Evolutionary conservation across 2,888 invertebrate species (phyloP).

Genomic region (Phoronis australis): DNA sequence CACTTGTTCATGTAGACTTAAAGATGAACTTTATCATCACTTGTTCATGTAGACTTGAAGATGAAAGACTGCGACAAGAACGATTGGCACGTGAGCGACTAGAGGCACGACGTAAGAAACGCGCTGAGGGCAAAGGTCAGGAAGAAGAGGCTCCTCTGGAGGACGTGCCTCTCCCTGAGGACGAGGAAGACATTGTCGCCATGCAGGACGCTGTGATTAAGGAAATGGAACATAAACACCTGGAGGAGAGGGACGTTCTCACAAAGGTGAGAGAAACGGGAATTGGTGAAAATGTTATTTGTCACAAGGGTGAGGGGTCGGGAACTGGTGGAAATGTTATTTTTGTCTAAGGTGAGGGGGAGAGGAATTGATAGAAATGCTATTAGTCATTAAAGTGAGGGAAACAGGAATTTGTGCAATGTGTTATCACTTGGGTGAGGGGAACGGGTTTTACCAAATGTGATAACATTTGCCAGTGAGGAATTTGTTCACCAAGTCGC

Average conservation of each 20-base stretch:
- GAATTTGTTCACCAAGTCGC: no score
- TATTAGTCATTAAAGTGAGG: neutral
- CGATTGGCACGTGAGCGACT: conserved; percentile 34
- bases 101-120: conserved; percentile 16
- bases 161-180: conserved; percentile 13
- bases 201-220: conserved; percentile 29
- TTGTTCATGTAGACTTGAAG: conserved; percentile 11
- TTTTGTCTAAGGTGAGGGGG: neutral
- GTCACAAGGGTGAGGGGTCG: no score
- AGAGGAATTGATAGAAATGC: neutral
- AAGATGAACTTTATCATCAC: no score
- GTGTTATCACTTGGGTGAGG: no score
- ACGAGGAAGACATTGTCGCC: conserved; percentile 22
- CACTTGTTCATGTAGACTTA: conserved; percentile 1
- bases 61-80: conserved; percentile 31
- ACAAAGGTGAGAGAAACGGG: no score
- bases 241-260: conserved; percentile 28
- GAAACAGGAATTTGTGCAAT: no score
- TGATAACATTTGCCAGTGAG: no score
- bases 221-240: conserved; percentile 33
- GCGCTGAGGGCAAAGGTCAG: conserved; percentile 7
- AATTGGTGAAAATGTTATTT: no score
- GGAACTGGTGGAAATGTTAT: neutral
- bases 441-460: no score
- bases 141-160: conserved; percentile 13